These are phyloP conservation scores for Bilobella aurantiaca DNA, from an alignment of 1,140 invertebrate species.

Conservation along the genomic window DNA sequence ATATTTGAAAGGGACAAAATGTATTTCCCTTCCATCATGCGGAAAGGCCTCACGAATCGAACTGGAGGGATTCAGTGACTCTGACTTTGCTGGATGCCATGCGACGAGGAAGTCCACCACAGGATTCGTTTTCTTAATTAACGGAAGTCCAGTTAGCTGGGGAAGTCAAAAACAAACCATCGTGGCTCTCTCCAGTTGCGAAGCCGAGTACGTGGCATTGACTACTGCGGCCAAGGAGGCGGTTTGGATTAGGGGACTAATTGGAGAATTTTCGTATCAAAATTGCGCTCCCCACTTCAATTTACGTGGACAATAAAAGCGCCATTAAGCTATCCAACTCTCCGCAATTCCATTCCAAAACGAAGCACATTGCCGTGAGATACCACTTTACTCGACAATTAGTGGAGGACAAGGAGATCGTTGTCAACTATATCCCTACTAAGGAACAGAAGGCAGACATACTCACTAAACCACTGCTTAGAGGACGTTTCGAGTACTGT, in stretches of 20 bases:
- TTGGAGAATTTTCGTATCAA: background rate
- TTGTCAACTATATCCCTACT: conserved; percentile 15
- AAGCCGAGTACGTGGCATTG: conserved; percentile 39
- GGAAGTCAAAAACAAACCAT: conserved; percentile 36
- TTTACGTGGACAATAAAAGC: conserved; percentile 33
- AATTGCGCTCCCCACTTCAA: background rate
- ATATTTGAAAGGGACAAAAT: conserved; percentile 8
- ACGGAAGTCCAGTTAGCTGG: conserved; percentile 36
- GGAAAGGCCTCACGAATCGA: too few relatives aligned
- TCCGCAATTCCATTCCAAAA: conserved; percentile 37
- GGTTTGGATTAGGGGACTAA: conserved; percentile 34
- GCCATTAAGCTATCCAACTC: conserved; percentile 35
- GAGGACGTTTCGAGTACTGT: background rate
- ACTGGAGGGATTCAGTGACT: background rate
- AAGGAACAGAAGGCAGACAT: conserved; percentile 37
- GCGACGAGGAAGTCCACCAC: conserved; percentile 24
- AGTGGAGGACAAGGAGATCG: background rate
- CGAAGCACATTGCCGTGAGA: conserved; percentile 40
- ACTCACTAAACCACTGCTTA: conserved; percentile 28
- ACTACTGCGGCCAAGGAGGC: conserved; percentile 38
- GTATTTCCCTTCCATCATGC: too few relatives aligned
- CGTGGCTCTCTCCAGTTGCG: conserved; percentile 36
- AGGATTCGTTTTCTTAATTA: conserved; percentile 36
- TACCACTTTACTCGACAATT: conserved; percentile 37
- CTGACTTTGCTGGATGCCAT: background rate